Percentiles rank a stretch among this genome's conserved stretches.
phyloP scores from a whole-genome alignment of 2,888 invertebrate species.

The Corbicula japonica region DNA sequence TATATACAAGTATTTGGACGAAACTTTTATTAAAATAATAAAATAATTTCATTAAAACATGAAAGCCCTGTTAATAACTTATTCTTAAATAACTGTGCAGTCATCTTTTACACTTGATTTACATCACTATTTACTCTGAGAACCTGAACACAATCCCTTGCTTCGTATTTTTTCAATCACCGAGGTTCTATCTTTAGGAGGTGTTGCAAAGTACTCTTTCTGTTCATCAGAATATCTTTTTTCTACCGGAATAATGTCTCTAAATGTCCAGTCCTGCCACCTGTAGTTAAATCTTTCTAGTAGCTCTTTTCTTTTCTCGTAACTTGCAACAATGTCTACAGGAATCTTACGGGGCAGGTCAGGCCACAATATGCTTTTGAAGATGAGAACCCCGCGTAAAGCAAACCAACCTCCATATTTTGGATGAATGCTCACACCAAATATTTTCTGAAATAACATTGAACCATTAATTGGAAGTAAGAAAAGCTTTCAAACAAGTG shows the following conservation, averaged over 20 bases:
- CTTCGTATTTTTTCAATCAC: conserved; percentile 60
- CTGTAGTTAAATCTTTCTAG: conserved; percentile 87
- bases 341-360: conserved; percentile 74
- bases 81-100: too few relatives aligned
- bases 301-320: conserved; percentile 82
- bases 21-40: too few relatives aligned
- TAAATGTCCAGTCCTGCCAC: conserved; percentile 87
- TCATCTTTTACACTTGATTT: too few relatives aligned
- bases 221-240: conserved; percentile 86
- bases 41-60: too few relatives aligned
- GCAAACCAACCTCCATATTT: conserved; percentile 88
- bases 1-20: too few relatives aligned
- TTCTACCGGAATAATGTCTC: conserved; percentile 84
- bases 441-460: conserved; percentile 86
- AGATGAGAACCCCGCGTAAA: conserved; percentile 87
- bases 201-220: conserved; percentile 86
- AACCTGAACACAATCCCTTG: not conserved
- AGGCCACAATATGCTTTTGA: conserved; percentile 81
- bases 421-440: conserved; percentile 87
- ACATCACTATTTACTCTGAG: not conserved
- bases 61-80: too few relatives aligned
- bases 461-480: too few relatives aligned
- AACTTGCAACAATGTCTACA: conserved; percentile 76
- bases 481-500: too few relatives aligned
- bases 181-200: conserved; percentile 81